These are phyloP conservation scores for Aphelocoma californica DNA, from an alignment of 2,797 vertebrate genomes.

Conservation along the genomic window DNA sequence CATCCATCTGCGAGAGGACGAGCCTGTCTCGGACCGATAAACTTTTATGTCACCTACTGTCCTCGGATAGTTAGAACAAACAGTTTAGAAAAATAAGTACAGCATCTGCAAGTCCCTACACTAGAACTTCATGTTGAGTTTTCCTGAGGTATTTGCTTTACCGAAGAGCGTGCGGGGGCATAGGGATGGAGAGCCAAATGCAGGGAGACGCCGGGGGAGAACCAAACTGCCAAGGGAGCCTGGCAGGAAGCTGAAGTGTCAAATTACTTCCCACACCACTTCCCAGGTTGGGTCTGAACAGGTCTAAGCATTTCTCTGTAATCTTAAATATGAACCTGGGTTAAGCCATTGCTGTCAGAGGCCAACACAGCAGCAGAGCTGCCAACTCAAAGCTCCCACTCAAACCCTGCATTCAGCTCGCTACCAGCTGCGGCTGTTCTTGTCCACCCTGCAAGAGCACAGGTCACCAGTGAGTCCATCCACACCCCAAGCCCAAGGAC, in stretches of 20 bases:
- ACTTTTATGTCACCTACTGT: background rate
- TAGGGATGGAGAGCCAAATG: background rate
- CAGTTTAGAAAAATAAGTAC: constrained; percentile 49
- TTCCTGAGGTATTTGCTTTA: constrained; percentile 73
- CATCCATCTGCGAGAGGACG: background rate
- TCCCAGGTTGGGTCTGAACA: background rate
- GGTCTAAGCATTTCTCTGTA: background rate
- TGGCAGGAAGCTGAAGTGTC: background rate
- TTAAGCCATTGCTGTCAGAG: background rate
- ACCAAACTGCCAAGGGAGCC: background rate
- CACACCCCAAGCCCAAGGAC: background rate
- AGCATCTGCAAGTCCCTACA: constrained; percentile 51
- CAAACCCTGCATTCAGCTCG: background rate
- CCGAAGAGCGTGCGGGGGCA: background rate
- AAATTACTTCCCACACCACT: background rate
- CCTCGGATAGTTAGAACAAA: constrained; percentile 15
- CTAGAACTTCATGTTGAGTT: constrained; percentile 49
- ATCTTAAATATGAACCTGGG: background rate
- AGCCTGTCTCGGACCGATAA: background rate
- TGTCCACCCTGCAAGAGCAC: background rate
- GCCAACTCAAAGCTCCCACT: background rate
- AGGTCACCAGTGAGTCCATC: background rate
- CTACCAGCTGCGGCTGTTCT: background rate
- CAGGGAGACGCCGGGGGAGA: background rate
- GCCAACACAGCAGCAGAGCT: background rate